phyloP scores from a whole-genome alignment of 2,888 invertebrate genomes.

The Watsonalla cultraria region DNA sequence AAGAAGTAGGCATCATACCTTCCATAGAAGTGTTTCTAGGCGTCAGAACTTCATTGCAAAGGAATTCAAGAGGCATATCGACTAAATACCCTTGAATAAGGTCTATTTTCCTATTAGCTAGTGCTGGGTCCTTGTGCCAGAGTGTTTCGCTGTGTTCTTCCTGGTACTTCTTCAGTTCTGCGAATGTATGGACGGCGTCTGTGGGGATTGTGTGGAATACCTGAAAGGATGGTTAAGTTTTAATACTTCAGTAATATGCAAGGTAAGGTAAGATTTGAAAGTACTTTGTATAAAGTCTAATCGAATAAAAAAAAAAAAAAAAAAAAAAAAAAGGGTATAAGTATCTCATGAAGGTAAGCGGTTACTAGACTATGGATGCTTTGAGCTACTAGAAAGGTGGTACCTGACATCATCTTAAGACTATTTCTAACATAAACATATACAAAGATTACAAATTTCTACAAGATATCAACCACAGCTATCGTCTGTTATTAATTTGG shows the following conservation, averaged over 20 bases:
- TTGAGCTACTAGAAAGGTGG: no score
- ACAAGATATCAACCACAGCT: no score
- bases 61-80: constrained; percentile 91
- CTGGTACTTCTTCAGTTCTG: constrained; percentile 86
- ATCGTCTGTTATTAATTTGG: no score
- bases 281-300: no score
- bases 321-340: no score
- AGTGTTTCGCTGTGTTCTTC: constrained; percentile 82
- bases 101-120: constrained; percentile 85
- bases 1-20: constrained; percentile 92
- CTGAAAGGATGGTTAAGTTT: constrained; percentile 34
- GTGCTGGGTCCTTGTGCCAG: constrained; percentile 84
- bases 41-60: constrained; percentile 90
- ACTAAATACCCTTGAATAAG: constrained; percentile 93
- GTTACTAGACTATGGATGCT: no score
- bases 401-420: no score
- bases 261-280: no score
- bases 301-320: no score
- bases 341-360: no score
- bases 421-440: no score
- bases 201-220: constrained; percentile 95
- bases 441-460: no score
- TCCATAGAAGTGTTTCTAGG: constrained; percentile 92
- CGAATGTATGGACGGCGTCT: constrained; percentile 87
- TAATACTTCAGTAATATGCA: neutral